Conservation (phyloP, 1,140 invertebrate species). For the Drosophila obscura region DNA sequence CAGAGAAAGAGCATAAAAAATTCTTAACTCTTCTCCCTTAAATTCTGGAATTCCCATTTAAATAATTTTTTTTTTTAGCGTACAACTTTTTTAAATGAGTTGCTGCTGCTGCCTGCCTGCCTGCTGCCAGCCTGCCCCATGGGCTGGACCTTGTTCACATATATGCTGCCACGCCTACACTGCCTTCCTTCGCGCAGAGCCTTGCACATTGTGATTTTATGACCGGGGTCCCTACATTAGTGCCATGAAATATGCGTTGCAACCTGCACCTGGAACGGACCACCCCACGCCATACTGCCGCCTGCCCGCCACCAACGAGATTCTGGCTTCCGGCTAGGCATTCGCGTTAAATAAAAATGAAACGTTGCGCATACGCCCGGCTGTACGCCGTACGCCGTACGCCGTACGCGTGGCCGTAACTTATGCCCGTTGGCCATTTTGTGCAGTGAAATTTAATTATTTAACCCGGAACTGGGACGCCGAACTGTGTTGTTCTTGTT, state of each 20-base stretch:
- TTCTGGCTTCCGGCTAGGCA: constrained; percentile 73
- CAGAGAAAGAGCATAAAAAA: constrained; percentile 16
- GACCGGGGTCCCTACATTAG: constrained; percentile 73
- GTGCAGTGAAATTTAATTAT: constrained; percentile 78
- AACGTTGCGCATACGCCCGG: constrained; percentile 75
- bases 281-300: background rate
- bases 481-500: constrained; percentile 42
- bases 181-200: constrained; percentile 17
- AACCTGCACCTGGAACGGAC: constrained; percentile 47
- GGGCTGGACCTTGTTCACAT: constrained; percentile 68
- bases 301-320: constrained; percentile 39
- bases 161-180: constrained; percentile 66
- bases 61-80: background rate
- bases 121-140: constrained; percentile 10
- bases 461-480: constrained; percentile 77
- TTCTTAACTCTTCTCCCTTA: background rate
- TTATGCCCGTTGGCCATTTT: constrained; percentile 78
- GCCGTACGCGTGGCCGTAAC: constrained; percentile 58
- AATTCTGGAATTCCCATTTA: background rate
- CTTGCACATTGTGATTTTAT: constrained; percentile 77
- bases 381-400: constrained; percentile 60
- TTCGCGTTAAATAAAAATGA: constrained; percentile 77
- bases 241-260: constrained; percentile 74
- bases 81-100: constrained; percentile 53
- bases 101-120: constrained; percentile 1